Evolutionary conservation across 2,113 vertebrate species (phyloP).

Genomic region (Colistium nudipinnis): DNA sequence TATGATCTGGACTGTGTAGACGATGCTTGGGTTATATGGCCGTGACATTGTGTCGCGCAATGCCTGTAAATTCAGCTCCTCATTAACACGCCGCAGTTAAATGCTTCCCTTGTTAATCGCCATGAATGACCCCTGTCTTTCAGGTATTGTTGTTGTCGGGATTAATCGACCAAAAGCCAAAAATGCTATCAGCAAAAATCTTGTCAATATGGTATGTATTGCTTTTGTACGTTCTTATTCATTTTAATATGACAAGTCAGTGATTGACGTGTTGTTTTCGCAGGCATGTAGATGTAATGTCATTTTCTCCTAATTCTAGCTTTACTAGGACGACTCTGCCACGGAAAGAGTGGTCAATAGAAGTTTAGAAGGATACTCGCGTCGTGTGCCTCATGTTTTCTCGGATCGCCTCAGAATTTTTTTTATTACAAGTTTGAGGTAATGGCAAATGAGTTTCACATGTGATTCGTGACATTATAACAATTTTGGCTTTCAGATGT

Average conservation of each 20-base stretch:
- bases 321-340: not conserved
- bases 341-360: not conserved
- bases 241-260: not conserved
- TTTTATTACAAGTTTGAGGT: not conserved
- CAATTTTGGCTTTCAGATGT: conserved; percentile 83
- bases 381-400: too few relatives aligned
- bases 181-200: conserved; percentile 95
- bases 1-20: not conserved
- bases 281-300: not conserved
- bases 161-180: conserved; percentile 95
- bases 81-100: not conserved
- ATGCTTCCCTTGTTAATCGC: not conserved
- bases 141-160: conserved; percentile 96
- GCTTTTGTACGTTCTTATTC: not conserved
- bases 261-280: too few relatives aligned
- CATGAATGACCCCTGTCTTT: conserved; percentile 44
- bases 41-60: not conserved
- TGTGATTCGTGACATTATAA: not conserved
- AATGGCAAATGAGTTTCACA: not conserved
- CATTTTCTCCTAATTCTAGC: not conserved
- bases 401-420: too few relatives aligned
- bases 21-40: not conserved
- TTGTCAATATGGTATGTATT: conserved; percentile 91
- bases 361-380: not conserved
- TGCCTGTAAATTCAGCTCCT: not conserved